Conservation (phyloP, 23 tunicate species). For the Styela clava region DNA sequence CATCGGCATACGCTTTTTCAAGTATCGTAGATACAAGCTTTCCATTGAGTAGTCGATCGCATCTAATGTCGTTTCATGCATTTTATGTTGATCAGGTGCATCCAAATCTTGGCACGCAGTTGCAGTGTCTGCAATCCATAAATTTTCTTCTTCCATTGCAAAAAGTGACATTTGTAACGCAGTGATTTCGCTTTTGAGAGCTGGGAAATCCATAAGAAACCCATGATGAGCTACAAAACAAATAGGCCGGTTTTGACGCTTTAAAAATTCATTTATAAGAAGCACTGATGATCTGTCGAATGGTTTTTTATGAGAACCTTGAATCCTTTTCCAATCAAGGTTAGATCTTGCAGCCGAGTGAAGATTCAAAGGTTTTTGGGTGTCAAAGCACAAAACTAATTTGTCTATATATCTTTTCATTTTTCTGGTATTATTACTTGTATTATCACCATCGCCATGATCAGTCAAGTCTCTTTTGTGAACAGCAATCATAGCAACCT, state of each 20-base stretch:
- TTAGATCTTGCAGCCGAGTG: slow-evolving; percentile 18
- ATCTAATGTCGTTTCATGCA: slow-evolving; percentile 28
- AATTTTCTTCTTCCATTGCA: slow-evolving; percentile 24
- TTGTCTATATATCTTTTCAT: slow-evolving; percentile 39
- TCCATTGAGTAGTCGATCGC: slow-evolving; percentile 34
- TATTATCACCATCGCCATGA: slow-evolving; percentile 8
- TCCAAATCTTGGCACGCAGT: slow-evolving; percentile 43
- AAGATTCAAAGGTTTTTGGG: slow-evolving; percentile 20
- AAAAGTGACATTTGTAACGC: background rate
- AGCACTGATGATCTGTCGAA: slow-evolving; percentile 27
- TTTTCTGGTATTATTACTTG: background rate
- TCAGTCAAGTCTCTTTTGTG: slow-evolving; percentile 11
- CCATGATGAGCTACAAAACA: slow-evolving; percentile 71
- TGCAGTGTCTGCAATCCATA: slow-evolving; percentile 43
- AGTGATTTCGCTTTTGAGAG: slow-evolving; percentile 2
- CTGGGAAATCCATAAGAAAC: slow-evolving; percentile 38
- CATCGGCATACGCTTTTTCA: background rate
- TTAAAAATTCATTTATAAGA: slow-evolving; percentile 38
- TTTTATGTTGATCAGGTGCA: background rate
- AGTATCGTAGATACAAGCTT: slow-evolving; percentile 26
- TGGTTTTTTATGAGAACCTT: slow-evolving; percentile 14
- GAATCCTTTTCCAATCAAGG: slow-evolving; percentile 11
- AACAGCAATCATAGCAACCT: slow-evolving; percentile 53
- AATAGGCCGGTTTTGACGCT: slow-evolving; percentile 34
- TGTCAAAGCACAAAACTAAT: slow-evolving; percentile 39